Conservation (phyloP, 2,113 vertebrate species). For the Pyrgilauda ruficollis region DNA sequence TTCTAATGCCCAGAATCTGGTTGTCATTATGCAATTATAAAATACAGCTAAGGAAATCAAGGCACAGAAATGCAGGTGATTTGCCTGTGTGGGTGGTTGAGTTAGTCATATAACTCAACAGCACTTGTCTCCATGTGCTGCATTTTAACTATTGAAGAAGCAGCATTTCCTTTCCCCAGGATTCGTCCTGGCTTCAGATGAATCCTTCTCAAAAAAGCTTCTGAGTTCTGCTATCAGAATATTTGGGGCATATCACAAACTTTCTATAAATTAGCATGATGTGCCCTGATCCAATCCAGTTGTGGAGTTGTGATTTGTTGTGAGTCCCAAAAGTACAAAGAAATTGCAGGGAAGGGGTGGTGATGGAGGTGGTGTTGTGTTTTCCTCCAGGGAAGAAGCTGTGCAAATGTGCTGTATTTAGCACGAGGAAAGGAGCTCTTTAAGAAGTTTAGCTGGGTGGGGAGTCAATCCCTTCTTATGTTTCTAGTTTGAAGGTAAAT, state of each 20-base stretch:
- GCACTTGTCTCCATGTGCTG: not conserved
- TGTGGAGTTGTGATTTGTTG: not conserved
- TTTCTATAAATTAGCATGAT: not conserved
- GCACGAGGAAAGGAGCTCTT: not conserved
- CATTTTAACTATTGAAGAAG: not conserved
- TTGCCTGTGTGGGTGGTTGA: not conserved
- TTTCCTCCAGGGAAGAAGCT: not conserved
- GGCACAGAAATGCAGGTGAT: not conserved
- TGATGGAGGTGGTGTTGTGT: not conserved
- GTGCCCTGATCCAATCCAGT: not conserved
- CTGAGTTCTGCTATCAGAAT: not conserved
- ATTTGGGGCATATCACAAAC: not conserved
- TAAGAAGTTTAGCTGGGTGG: not conserved
- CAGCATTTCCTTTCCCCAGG: not conserved
- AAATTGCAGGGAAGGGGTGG: not conserved
- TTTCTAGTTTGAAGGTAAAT: not conserved
- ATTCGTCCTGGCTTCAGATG: not conserved
- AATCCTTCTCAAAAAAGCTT: not conserved
- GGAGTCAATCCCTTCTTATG: not conserved
- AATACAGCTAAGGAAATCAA: not conserved
- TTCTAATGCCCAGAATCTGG: not conserved
- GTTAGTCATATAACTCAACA: not conserved
- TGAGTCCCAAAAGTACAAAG: not conserved
- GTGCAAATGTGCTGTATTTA: not conserved
- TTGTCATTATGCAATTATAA: not conserved